Evolutionary conservation across 2,888 invertebrate genomes (phyloP), one percentile per base, ranked within the genome.

Genomic region (Aphodius sticticus): DNA sequence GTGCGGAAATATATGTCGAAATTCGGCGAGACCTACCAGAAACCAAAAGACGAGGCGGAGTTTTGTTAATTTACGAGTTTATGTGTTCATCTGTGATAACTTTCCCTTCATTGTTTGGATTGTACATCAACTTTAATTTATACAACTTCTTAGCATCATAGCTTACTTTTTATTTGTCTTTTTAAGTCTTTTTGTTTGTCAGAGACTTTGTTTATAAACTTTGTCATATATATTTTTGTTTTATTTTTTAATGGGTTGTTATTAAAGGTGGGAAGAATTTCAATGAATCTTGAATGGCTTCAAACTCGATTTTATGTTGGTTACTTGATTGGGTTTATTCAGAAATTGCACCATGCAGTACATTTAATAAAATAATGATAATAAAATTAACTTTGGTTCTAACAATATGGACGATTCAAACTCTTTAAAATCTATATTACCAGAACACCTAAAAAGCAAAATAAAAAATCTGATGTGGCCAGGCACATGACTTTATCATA

Each of bases 1-100:
- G 96, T 99, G 79, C 94, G 93, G 86, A 98, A 97, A 88, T 99
- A 99, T 89, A 99, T 99, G 99, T 94, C 94, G 35, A 97, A 97
- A 89, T 98, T 96, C 89, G 97, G 97, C 0, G 92, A 81, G 74
- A 70, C 26, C 16, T 81, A 81, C 76, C 78, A 75, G 69, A 77
- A 78, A 77, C 81, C 81, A 69, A 79, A 78, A 77, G 81, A 81
- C 75, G 81, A 81, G 70, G 77, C 79, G 14, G 81, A 81, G 9
- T 79, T 79, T 79, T 81, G 76, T 72, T 78, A 72, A 70, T 16
- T 77, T 79, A 14, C 14, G 16, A 15, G 37, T 15, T 76, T 76
- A 35, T 35, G 38, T 53, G 76, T 76, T 14, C 38, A 76, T 35
- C 37, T 76, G 38, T 35, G 76, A 76, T 76, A 76, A 76, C 26